A percentile compares a stretch with the other conserved stretches of the same genome.
phyloP scores from a whole-genome alignment of 2,888 invertebrate species.

The Pocota personata region DNA sequence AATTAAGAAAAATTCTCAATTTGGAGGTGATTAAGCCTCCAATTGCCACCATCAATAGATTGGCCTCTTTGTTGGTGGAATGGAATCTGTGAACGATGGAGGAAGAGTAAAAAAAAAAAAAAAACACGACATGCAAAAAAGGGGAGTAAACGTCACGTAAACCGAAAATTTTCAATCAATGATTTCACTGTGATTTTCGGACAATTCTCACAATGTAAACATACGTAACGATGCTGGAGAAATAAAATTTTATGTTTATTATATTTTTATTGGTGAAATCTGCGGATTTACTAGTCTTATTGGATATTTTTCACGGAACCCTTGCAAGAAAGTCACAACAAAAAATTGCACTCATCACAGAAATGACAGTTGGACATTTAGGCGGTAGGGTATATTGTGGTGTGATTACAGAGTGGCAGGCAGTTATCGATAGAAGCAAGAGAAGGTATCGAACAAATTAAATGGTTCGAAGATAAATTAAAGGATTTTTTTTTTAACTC shows the following conservation, averaged over 20 bases:
- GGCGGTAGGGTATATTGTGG: slow-evolving; percentile 14
- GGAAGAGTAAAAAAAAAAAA: slow-evolving; percentile 22
- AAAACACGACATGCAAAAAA: slow-evolving; percentile 66
- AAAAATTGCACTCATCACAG: slow-evolving; percentile 70
- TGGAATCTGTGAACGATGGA: slow-evolving; percentile 36
- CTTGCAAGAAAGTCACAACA: slow-evolving; percentile 67
- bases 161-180: slow-evolving; percentile 55
- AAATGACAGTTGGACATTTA: slow-evolving; percentile 59
- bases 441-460: too few relatives aligned
- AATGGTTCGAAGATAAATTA: too few relatives aligned
- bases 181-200: slow-evolving; percentile 38
- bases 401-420: neutral
- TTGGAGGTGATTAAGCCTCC: slow-evolving; percentile 60
- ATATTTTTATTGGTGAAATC: slow-evolving; percentile 31
- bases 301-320: slow-evolving; percentile 47
- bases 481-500: too few relatives aligned
- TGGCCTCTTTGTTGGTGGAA: slow-evolving; percentile 49
- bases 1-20: slow-evolving; percentile 50
- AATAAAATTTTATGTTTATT: slow-evolving; percentile 32
- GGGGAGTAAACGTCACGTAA: slow-evolving; percentile 71
- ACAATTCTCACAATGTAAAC: slow-evolving; percentile 10
- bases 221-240: neutral
- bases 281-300: slow-evolving; percentile 32
- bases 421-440: slow-evolving; percentile 16
- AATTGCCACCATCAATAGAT: slow-evolving; percentile 62